phyloP scores from a whole-genome alignment of 2,113 vertebrate genomes.

The Crotalus viridis region DNA sequence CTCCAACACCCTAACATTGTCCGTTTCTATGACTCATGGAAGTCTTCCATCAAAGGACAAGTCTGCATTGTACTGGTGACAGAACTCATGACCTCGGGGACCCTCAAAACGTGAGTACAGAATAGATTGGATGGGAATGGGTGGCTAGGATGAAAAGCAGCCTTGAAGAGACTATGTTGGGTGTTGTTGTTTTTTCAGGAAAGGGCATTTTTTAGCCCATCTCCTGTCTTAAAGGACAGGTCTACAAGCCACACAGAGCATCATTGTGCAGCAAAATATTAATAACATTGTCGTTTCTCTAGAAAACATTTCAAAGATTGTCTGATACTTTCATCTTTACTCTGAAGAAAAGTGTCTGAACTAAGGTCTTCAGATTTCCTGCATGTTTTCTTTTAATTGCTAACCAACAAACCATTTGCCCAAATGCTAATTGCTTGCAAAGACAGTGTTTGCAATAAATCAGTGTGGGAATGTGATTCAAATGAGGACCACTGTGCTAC shows the following conservation, averaged over 20 bases:
- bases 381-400: background rate
- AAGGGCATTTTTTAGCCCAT: background rate
- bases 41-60: constrained; percentile 81
- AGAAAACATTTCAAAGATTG: background rate
- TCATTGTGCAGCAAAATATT: background rate
- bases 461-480: background rate
- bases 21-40: constrained; percentile 95
- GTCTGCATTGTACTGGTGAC: constrained; percentile 92
- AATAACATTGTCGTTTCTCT: background rate
- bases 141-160: background rate
- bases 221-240: background rate
- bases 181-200: background rate
- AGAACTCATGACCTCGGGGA: constrained; percentile 95
- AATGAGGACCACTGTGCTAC: background rate
- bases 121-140: background rate
- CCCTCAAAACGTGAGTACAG: constrained; percentile 89
- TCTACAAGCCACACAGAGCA: background rate
- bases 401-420: background rate
- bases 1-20: constrained; percentile 97
- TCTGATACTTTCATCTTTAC: background rate
- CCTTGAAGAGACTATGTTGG: background rate
- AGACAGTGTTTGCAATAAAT: background rate
- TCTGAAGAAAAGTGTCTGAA: background rate
- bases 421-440: background rate
- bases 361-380: background rate